Evolutionary conservation across 2,113 vertebrate genomes (phyloP).

Genomic region (Asarcornis scutulata): DNA sequence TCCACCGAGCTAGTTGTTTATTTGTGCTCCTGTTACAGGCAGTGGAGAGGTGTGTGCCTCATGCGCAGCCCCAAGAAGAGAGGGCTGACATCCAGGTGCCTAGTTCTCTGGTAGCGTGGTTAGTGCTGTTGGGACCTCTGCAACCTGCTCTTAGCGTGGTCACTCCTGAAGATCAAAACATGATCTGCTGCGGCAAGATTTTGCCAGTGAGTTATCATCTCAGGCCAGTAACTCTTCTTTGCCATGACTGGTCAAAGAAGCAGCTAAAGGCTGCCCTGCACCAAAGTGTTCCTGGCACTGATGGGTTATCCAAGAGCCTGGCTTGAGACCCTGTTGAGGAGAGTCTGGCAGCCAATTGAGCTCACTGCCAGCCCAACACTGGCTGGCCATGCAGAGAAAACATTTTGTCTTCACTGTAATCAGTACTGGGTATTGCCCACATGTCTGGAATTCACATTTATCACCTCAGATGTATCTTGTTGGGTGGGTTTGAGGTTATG

Average conservation of each 20-base stretch:
- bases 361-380: background rate
- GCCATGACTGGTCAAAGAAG: rapidly evolving
- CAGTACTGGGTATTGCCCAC: rapidly evolving
- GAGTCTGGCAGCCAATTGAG: background rate
- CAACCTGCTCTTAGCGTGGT: background rate
- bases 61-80: background rate
- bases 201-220: background rate
- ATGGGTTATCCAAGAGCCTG: background rate
- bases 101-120: background rate
- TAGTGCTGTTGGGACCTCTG: background rate
- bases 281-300: background rate
- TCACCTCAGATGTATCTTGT: rapidly evolving
- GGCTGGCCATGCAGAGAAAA: background rate
- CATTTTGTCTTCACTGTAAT: background rate
- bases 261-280: background rate
- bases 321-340: background rate
- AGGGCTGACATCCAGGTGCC: background rate
- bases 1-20: background rate
- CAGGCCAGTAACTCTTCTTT: background rate
- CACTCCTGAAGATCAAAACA: background rate
- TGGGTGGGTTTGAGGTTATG: background rate
- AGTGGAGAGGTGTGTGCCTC: background rate
- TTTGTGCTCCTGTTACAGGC: background rate
- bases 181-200: background rate
- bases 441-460: background rate